Evolutionary conservation across 2,888 invertebrate genomes (phyloP).

Genomic region (Cheilosia scutellata): DNA sequence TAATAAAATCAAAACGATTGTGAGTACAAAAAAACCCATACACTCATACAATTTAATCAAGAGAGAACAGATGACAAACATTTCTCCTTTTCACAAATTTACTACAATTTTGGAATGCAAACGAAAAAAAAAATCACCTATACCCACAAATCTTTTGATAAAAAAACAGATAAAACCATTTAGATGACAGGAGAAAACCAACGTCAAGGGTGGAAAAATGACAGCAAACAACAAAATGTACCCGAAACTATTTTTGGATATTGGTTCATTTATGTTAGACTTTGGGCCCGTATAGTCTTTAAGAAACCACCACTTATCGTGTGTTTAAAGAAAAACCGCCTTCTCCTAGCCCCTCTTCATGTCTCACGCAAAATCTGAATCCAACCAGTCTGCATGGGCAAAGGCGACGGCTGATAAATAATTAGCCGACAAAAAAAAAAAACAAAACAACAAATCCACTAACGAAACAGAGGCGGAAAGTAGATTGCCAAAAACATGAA

Average conservation of each 20-base stretch:
- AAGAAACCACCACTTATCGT: constrained; percentile 19
- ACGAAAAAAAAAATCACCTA: constrained; percentile 1
- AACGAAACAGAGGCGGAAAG: constrained; percentile 8
- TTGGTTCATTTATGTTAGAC: constrained; percentile 31
- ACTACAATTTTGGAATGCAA: constrained; percentile 16
- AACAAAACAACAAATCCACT: background rate
- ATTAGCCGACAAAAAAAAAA: constrained; percentile 30
- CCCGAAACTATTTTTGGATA: constrained; percentile 47
- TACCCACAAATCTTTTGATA: constrained; percentile 4
- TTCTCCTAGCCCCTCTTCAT: background rate
- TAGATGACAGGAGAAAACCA: constrained; percentile 4
- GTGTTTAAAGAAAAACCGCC: background rate
- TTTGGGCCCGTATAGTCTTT: constrained; percentile 8
- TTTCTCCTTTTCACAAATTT: background rate
- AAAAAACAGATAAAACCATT: constrained; percentile 26
- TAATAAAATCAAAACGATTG: constrained; percentile 4
- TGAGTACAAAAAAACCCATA: background rate
- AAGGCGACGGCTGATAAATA: constrained; percentile 53
- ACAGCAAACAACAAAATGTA: constrained; percentile 7
- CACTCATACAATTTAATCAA: background rate
- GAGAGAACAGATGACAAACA: background rate
- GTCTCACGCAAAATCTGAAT: constrained; percentile 1
- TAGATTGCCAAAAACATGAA: constrained; percentile 50
- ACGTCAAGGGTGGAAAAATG: constrained; percentile 12
- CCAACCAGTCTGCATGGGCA: constrained; percentile 53